Percentiles rank a stretch among this genome's conserved stretches.
Conservation (phyloP, 2,888 invertebrate species). For the Cerastis leucographa region DNA sequence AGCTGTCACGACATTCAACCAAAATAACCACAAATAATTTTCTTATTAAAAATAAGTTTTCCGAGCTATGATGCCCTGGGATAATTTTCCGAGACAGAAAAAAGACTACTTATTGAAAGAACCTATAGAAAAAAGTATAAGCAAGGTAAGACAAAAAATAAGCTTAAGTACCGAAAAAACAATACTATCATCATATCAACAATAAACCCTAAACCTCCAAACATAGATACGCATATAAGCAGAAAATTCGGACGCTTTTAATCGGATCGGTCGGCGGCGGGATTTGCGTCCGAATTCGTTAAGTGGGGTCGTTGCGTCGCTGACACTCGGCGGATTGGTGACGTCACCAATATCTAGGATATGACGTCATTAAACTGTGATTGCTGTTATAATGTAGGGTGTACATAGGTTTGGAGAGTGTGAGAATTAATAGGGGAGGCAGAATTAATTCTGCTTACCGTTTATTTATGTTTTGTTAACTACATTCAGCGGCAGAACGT, state of each 20-base stretch:
- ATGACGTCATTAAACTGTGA: slow-evolving; percentile 51
- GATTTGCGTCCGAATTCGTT: slow-evolving; percentile 62
- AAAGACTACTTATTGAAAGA: neutral
- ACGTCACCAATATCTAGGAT: slow-evolving; percentile 58
- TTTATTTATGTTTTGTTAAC: neutral
- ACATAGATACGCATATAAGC: slow-evolving; percentile 42
- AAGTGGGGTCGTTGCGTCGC: slow-evolving; percentile 63
- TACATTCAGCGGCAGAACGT: too few species aligned
- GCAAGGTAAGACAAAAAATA: neutral
- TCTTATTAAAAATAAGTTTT: neutral
- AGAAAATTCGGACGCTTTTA: slow-evolving; percentile 58
- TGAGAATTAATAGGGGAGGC: neutral
- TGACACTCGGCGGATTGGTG: slow-evolving; percentile 61
- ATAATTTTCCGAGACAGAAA: neutral
- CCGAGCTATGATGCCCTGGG: neutral
- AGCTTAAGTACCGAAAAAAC: neutral
- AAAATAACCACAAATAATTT: neutral
- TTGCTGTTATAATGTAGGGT: slow-evolving; percentile 33
- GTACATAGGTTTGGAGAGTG: neutral
- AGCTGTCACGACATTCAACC: neutral
- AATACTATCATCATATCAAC: neutral
- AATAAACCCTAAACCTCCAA: slow-evolving; percentile 13
- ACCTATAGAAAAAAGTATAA: neutral
- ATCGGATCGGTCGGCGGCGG: slow-evolving; percentile 54
- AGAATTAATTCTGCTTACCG: too few species aligned